A percentile compares a stretch with the other conserved stretches of the same genome.
phyloP scores from a whole-genome alignment of 2,113 vertebrate species.

The Dicentrarchus labrax region DNA sequence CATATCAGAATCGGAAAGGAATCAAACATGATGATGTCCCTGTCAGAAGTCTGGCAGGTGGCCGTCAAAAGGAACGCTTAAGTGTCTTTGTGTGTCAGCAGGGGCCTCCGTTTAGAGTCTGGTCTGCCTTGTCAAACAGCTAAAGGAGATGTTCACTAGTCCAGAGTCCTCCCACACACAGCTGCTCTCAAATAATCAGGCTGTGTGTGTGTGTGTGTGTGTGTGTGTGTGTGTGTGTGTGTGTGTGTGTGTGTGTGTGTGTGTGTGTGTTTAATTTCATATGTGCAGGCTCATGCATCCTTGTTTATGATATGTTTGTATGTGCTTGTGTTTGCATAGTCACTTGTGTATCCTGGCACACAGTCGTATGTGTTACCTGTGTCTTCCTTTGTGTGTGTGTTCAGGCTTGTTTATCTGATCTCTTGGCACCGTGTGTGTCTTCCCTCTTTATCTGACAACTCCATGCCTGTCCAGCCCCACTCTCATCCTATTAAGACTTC shows the following conservation, averaged over 20 bases:
- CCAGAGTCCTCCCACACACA: slow-evolving; percentile 75
- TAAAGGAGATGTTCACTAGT: slow-evolving; percentile 63
- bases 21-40: background rate
- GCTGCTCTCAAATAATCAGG: slow-evolving; percentile 69
- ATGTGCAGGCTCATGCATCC: slow-evolving; percentile 32
- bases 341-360: background rate
- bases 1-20: slow-evolving; percentile 8
- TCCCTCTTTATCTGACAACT: slow-evolving; percentile 37
- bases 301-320: slow-evolving; percentile 27
- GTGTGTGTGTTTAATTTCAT: slow-evolving; percentile 14
- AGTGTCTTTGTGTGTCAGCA: slow-evolving; percentile 59
- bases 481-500: slow-evolving; percentile 54
- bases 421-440: slow-evolving; percentile 12
- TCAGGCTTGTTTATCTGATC: slow-evolving; percentile 36
- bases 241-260: slow-evolving; percentile 17
- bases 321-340: slow-evolving; percentile 24
- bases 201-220: slow-evolving; percentile 19
- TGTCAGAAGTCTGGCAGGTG: background rate
- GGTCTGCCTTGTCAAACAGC: slow-evolving; percentile 48
- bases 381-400: slow-evolving; percentile 5
- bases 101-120: slow-evolving; percentile 48
- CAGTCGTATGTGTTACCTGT: background rate
- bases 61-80: slow-evolving; percentile 31
- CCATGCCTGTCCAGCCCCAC: slow-evolving; percentile 43
- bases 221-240: slow-evolving; percentile 4